Evolutionary conservation across 1,140 invertebrate species (phyloP).

Genomic region (Drosophila sturtevanti): DNA sequence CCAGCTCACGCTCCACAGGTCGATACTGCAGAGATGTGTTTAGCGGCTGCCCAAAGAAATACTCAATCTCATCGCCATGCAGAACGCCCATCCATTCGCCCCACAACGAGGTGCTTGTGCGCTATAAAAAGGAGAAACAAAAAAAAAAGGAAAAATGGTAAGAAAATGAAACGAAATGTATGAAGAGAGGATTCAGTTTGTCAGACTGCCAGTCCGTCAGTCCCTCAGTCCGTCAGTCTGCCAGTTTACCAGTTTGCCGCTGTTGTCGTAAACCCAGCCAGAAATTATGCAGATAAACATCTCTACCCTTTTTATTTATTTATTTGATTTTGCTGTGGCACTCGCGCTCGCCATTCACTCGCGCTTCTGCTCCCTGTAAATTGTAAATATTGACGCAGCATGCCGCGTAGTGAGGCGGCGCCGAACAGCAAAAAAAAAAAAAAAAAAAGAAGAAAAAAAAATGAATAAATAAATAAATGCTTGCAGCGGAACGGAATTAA

Average conservation of each 20-base stretch:
- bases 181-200: conserved; percentile 8
- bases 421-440: conserved; percentile 18
- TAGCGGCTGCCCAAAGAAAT: conserved; percentile 96
- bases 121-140: conserved; percentile 85
- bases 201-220: conserved; percentile 14
- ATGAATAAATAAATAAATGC: conserved; percentile 56
- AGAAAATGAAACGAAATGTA: conserved; percentile 3
- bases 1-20: conserved; percentile 91
- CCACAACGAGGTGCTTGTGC: conserved; percentile 94
- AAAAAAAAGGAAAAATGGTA: too few relatives aligned
- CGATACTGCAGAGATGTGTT: conserved; percentile 92
- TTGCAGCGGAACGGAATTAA: conserved; percentile 40
- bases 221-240: conserved; percentile 1
- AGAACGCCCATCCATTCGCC: conserved; percentile 99
- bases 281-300: conserved; percentile 80
- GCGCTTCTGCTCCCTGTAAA: conserved; percentile 50
- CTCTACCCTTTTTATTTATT: conserved; percentile 79
- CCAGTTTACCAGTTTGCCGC: conserved; percentile 22
- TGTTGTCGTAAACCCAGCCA: conserved; percentile 69
- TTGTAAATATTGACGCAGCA: conserved; percentile 76
- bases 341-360: conserved; percentile 39
- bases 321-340: conserved; percentile 67
- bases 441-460: conserved; percentile 24
- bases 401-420: conserved; percentile 54
- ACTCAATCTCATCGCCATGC: conserved; percentile 98